A percentile compares a stretch with the other conserved stretches of the same genome.
These are phyloP conservation scores for Simalia tracyae DNA, from an alignment of 2,797 vertebrate genomes.

Conservation along the genomic window DNA sequence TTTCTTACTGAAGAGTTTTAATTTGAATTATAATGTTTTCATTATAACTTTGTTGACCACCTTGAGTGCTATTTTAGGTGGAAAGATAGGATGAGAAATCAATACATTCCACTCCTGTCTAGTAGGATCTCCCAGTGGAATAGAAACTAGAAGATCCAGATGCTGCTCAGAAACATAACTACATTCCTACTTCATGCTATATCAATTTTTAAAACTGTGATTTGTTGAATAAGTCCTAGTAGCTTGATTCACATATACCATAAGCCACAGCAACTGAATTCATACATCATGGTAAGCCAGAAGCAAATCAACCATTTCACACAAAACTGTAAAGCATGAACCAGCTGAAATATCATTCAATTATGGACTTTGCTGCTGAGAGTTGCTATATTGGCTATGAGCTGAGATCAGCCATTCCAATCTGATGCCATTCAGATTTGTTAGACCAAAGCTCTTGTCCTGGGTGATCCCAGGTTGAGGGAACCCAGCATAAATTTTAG, in stretches of 20 bases:
- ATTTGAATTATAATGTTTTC: not conserved
- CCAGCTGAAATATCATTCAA: not conserved
- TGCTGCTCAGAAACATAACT: not conserved
- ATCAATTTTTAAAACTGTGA: not conserved
- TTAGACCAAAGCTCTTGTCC: not conserved
- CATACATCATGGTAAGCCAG: not conserved
- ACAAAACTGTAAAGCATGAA: not conserved
- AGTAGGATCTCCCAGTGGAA: not conserved
- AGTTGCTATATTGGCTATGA: not conserved
- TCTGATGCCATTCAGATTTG: not conserved
- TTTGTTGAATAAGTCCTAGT: not conserved
- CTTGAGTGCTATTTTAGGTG: not conserved
- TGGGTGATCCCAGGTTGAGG: not conserved
- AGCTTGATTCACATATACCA: not conserved
- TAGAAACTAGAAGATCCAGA: not conserved
- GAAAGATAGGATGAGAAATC: not conserved
- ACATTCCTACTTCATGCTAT: not conserved
- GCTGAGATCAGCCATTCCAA: not conserved
- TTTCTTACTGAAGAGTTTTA: not conserved
- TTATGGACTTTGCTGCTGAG: not conserved
- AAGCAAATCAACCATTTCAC: not conserved
- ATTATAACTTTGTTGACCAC: not conserved
- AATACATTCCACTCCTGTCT: not conserved
- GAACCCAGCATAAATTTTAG: not conserved
- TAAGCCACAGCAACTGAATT: not conserved